A percentile compares a stretch with the other conserved stretches of the same genome.
phyloP scores from a whole-genome alignment of 2,888 invertebrate species.

The Zhuqinia jingwanae region DNA sequence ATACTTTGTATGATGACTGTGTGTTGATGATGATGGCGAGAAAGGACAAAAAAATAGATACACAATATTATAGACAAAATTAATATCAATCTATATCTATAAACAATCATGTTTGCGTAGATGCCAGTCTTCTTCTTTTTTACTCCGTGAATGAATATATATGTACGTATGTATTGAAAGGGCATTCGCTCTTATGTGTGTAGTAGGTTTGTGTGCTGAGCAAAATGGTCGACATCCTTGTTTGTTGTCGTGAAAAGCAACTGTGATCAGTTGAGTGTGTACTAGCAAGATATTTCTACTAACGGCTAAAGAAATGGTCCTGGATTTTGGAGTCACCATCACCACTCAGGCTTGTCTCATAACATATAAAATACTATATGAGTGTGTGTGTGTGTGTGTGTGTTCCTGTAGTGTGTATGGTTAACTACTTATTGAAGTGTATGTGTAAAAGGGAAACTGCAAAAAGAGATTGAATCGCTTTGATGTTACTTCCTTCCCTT shows the following conservation, averaged over 20 bases:
- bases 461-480: constrained; percentile 66
- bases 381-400: too few relatives aligned
- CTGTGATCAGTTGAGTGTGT: constrained; percentile 33
- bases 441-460: constrained; percentile 63
- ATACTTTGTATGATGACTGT: not conserved
- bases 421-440: constrained; percentile 49
- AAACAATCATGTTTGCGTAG: constrained; percentile 33
- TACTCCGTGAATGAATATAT: too few relatives aligned
- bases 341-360: constrained; percentile 42
- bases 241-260: constrained; percentile 14
- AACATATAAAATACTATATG: constrained; percentile 43
- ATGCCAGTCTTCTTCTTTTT: constrained; percentile 20
- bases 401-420: not conserved
- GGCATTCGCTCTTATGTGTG: not conserved
- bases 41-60: constrained; percentile 15
- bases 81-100: too few relatives aligned
- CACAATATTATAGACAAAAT: not conserved
- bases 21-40: not conserved
- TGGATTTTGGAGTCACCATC: constrained; percentile 47
- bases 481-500: constrained; percentile 58
- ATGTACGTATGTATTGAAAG: not conserved
- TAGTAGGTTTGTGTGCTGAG: not conserved
- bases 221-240: not conserved
- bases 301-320: constrained; percentile 52
- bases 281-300: constrained; percentile 40